Evolutionary conservation across 2,797 vertebrate genomes (phyloP), one percentile per base, ranked within the genome.

Genomic region (Pelodytes ibericus): DNA sequence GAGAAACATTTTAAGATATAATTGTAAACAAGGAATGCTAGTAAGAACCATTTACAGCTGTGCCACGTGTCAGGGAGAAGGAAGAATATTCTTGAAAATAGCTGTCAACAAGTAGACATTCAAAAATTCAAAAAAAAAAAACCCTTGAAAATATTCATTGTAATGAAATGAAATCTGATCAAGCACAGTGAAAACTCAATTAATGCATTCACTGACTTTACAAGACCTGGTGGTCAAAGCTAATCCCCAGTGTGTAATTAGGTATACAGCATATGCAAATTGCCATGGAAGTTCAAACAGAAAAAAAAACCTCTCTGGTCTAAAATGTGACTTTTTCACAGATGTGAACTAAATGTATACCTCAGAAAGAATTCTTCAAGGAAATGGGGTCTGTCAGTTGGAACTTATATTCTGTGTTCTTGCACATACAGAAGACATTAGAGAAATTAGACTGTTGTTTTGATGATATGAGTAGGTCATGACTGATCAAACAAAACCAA

Each of bases 171-270:
- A 75, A 83, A 80, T 53, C 4, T 26, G 69, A 86, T 86, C 88
- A 80, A 80, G 87, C 87, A 88, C 88, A 90, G 88, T 87, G 76
- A 85, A 87, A 89, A 88, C 85, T 90, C 85, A 90, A 88, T 86
- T 88, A 89, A 90, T 82, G 80, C 86, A 84, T 80, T 82, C 81
- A 80, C 82, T 86, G 86, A 87, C 87, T 88, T 53, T 87, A 85
- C 85, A 87, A 86, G 88, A 88, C 86, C 84, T 80, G 80, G 81
- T 74, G 81, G 84, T 84, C 82, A 84, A 86, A 76, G 80, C 84
- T 83, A 75, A 79, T 68, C 70, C 49, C 76, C 26, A 13, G 76
- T 62, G 76, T 79, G 70, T 79, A 73, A 79, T 79, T 79, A 79
- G 63, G 47, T 41, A 53, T 27, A 67, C 47, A 73, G 24, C 25